These are phyloP conservation scores for Penaeus vannamei DNA, from an alignment of 1,140 invertebrate species.

Conservation along the genomic window DNA sequence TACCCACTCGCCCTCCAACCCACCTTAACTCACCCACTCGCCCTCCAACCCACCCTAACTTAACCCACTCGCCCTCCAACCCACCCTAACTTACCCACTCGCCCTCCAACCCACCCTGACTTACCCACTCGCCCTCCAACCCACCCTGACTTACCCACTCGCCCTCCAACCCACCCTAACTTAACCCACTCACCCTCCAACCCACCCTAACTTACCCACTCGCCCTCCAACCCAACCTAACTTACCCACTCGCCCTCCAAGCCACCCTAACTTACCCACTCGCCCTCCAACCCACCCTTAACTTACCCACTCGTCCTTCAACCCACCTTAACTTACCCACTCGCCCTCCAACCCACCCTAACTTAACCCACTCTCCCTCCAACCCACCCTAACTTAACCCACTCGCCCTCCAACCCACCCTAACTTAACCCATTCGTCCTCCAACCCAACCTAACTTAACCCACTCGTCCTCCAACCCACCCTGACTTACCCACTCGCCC, in stretches of 20 bases:
- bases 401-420: slow-evolving; percentile 81
- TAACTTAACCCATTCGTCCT: slow-evolving; percentile 82
- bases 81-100: slow-evolving; percentile 92
- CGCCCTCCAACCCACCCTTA: slow-evolving; percentile 85
- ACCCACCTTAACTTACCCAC: too few species aligned
- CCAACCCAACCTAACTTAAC: slow-evolving; percentile 91
- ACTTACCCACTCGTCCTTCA: slow-evolving; percentile 92
- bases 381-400: too few species aligned
- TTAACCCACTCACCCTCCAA: slow-evolving; percentile 75
- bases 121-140: slow-evolving; percentile 77
- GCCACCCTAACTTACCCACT: slow-evolving; percentile 93
- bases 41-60: too few species aligned
- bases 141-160: slow-evolving; percentile 92
- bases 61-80: slow-evolving; percentile 77
- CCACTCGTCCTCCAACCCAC: slow-evolving; percentile 84
- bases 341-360: slow-evolving; percentile 84
- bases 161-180: too few species aligned
- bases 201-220: slow-evolving; percentile 93
- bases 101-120: too few species aligned
- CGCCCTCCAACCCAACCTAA: too few species aligned
- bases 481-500: slow-evolving; percentile 86
- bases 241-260: slow-evolving; percentile 75
- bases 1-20: slow-evolving; percentile 83
- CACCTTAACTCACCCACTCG: slow-evolving; percentile 93
- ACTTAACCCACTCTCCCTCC: slow-evolving; percentile 92